phyloP scores from a whole-genome alignment of 2,888 invertebrate species.

The Lapara coniferarum region DNA sequence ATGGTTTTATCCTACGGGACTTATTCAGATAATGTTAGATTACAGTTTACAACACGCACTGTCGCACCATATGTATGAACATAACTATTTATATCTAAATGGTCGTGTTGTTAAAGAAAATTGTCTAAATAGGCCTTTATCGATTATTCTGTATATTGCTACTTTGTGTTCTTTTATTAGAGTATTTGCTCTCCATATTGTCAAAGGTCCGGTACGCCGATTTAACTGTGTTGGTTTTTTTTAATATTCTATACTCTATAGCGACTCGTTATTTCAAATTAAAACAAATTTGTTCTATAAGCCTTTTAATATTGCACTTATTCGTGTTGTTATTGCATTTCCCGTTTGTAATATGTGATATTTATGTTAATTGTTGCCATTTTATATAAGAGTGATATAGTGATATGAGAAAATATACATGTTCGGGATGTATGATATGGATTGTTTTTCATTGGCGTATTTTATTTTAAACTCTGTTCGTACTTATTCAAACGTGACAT shows the following conservation, averaged over 20 bases:
- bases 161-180: too few species aligned
- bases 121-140: too few species aligned
- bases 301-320: constrained; percentile 7
- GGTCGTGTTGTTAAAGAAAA: too few species aligned
- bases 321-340: constrained; percentile 2
- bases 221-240: neutral
- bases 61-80: too few species aligned
- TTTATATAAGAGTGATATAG: constrained; percentile 31
- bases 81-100: too few species aligned
- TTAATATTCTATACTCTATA: neutral
- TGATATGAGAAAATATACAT: constrained; percentile 16
- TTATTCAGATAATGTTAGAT: too few species aligned
- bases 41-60: too few species aligned
- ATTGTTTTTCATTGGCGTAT: neutral
- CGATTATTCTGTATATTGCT: too few species aligned
- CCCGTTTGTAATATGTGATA: constrained; percentile 20
- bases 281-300: neutral
- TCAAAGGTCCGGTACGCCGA: too few species aligned
- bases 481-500: neutral
- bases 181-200: too few species aligned
- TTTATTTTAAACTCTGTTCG: neutral
- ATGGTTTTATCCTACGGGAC: too few species aligned
- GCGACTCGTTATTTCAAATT: too few species aligned
- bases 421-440: neutral
- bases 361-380: constrained; percentile 30